Base-by-base conservation (phyloP, 2,888 invertebrate genomes). In the Lacanobia wlatinum region DNA sequence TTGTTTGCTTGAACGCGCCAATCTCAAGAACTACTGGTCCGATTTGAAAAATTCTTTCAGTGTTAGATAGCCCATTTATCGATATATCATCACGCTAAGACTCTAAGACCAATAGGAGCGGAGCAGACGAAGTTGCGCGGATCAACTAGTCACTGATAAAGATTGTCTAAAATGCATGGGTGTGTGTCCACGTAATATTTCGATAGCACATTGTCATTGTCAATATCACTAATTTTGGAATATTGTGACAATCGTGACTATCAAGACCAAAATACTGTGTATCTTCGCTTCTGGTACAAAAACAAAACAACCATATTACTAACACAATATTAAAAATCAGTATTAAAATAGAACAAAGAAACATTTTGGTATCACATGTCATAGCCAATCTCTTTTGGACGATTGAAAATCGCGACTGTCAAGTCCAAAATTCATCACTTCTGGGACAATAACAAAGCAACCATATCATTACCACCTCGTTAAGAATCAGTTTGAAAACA, bases 401-500 rank as follows among this genome's bases (percentile, higher is more conserved):
- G 5, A 3, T 18, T 48, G 48, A 48, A 16, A 52, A 21, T 52
- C 10, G n/a, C n/a, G 50, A 21, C 21, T n/a, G 9, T 34, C 10
- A 38, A 14, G 12, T 4, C 23, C 55, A 34, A 28, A 56, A 34
- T 34, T 34, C n/a, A 2, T 18, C 18, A 12, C 12, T 56, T 73
- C 14, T 12, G 16, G 0, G 5, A 21, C 60, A 58, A 12, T 46
- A 10, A 73, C 74, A 73, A 40, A 73, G 38, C 28, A 46, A 50
- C 38, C 1, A 58, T 52, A 52, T 38, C 16, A 40, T 50, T 79
- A 46, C 4, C 52, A 48, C 52, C 43, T 53, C 28, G 46, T 80
- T 76, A 55, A 65, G 80, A 76, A 59, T 55, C 43, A 21, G 59
- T 75, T 60, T 50, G 10, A 53, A 43, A 62, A 62, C 46, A 28